Evolutionary conservation across 2,888 invertebrate species (phyloP), one percentile per base, ranked within the genome.

Genomic region (Volucella bombylans): DNA sequence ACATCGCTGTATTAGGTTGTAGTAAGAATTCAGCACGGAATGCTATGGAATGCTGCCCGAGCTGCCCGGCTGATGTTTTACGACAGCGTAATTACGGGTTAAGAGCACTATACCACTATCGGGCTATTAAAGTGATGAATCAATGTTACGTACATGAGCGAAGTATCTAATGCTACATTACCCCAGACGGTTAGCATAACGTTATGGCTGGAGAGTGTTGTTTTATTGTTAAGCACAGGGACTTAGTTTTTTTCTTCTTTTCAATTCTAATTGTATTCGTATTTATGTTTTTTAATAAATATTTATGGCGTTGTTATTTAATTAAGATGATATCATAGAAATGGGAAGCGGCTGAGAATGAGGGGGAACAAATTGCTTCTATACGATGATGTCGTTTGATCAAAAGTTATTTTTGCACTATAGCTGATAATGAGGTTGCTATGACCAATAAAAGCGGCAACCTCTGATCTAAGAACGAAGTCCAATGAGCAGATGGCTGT

Each of bases 61-160:
- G 31, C 43, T 59, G 39, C 9, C 50, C 45, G 11, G 47, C 15
- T 55, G 8, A n/a, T 11, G 39, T 18, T 72, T 50, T 50, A n/a
- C 50, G 50, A 49, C 39, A 14, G 11, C 18, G 64, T 74, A 74
- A 74, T 74, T 74, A 74, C 31, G 57, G 15, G n/a, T 47, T 64
- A 47, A 64, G 14, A 62, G 31, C 54, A 31, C 31, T 31, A 31
- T 31, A 31, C 31, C 47, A 15, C 50, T 47, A 55, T 41, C 39
- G 45, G 12, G 41, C 73, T 47, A 73, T 64, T 73, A 49, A 55
- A 65, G 55, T 41, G 64, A 55, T 64, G 73, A 73, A 73, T 73
- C 64, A 74, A 67, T 74, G 74, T 65, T 67, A 65, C 65, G 65
- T 74, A 65, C 74, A 65, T 65, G 65, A 73, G 41, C 18, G 73